Evolutionary conservation across 2,888 invertebrate species (phyloP), one percentile per base, ranked within the genome.

Genomic region (Noctuana brunneofusca): DNA sequence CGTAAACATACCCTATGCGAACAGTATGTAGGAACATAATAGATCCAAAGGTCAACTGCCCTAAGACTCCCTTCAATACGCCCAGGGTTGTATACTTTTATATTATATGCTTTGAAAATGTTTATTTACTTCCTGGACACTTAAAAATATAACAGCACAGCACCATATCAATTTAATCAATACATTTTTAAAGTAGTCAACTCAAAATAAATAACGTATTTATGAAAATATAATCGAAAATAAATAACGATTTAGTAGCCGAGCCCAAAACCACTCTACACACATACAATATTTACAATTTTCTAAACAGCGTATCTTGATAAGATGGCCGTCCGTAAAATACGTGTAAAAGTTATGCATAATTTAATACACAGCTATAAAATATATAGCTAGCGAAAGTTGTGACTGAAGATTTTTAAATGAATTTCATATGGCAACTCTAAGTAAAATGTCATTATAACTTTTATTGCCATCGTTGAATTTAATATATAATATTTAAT

Each of bases 211-310:
- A 60, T 59, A 16, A 16, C 35, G 53, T 35, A 35, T 41, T 32
- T 9, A 35, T 18, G 52, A 48, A 54, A 54, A 46, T 35, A 41
- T 27, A 20, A 53, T 52, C 52, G 58, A 52, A 41, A 30, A 46
- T 32, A 16, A 49, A 11, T 50, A 53, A 53, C 59, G 53, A 60
- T 60, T 32, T 46, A 35, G 0, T 24, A 59, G 52, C 52, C 9
- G 58, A 52, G 14, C 43, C 16, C 41, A 18, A 16, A 43, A 53
- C 35, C 43, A 59, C 59, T 52, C 52, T 53, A 60, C 59, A 60
- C 50, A 59, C 59, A 54, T 60, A 32, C 59, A 60, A 53, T 53
- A 59, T 59, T 12, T 59, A 59, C 59, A 59, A 53, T 32, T 43
- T 11, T 59, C 59, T 59, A 59, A 59, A 53, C 30, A 59, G 53